Conservation (phyloP, 2,888 invertebrate species). For the Drosophila macrospina region DNA sequence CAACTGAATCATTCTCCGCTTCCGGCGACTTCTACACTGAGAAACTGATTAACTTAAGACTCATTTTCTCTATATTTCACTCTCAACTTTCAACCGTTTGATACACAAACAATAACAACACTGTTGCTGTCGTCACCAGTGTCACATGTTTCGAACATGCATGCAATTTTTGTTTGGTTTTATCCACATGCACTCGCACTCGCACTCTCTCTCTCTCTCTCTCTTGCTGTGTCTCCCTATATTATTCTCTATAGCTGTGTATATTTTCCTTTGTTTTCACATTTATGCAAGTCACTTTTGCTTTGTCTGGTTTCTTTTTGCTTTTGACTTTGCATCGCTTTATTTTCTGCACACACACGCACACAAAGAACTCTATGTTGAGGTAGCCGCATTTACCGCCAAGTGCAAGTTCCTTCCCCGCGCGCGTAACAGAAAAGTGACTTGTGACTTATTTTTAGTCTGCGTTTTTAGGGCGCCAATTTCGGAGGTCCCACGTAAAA, state of each 20-base stretch:
- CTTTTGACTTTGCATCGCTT: slow-evolving; percentile 39
- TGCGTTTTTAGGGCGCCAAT: slow-evolving; percentile 60
- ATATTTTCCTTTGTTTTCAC: slow-evolving; percentile 65
- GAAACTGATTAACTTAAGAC: background rate
- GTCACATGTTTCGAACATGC: slow-evolving; percentile 69
- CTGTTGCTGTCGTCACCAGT: slow-evolving; percentile 55
- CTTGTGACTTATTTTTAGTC: slow-evolving; percentile 67
- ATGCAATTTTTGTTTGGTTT: slow-evolving; percentile 49
- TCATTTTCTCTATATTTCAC: background rate
- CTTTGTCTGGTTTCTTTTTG: slow-evolving; percentile 50
- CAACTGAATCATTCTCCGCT: slow-evolving; percentile 29
- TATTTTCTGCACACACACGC: slow-evolving; percentile 57
- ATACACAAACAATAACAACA: slow-evolving; percentile 10
- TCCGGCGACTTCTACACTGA: slow-evolving; percentile 43
- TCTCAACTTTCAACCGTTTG: background rate
- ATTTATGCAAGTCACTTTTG: slow-evolving; percentile 74
- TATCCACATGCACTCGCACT: slow-evolving; percentile 21
- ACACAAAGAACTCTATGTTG: slow-evolving; percentile 62
- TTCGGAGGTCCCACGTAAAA: slow-evolving; percentile 32
- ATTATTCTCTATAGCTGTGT: slow-evolving; percentile 7
- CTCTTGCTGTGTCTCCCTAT: slow-evolving; percentile 22
- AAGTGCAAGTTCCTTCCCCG: slow-evolving; percentile 68
- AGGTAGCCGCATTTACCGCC: slow-evolving; percentile 65
- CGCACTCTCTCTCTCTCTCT: too few relatives aligned
- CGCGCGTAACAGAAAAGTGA: background rate